Base-by-base conservation (phyloP, 1,140 invertebrate genomes). In the Drosophila gunungcola region DNA sequence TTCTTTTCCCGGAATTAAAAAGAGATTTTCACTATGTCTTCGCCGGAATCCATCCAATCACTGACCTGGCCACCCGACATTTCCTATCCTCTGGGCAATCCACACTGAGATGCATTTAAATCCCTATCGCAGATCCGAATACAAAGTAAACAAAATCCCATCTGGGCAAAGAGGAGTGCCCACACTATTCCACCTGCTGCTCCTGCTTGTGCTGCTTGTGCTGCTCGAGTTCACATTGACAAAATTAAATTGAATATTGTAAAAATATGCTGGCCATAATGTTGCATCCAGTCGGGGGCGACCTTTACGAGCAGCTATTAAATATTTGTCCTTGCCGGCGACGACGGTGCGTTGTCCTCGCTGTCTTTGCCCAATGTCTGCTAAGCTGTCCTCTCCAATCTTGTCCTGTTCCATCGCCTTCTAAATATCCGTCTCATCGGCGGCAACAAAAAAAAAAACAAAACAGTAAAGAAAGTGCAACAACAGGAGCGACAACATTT, bases 241-340 rank as follows among this genome's bases (percentile, higher is more conserved):
- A 69, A 83, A 88, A 89, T 86, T 80, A 89, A 86, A 86, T 89
- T 79, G 79, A 89, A 86, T 88, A 88, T 76, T 79, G 80, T 79
- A 89, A 73, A 86, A 88, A 89, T 88, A 88, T 88, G 83, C 81
- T 88, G 78, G 79, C 74, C 78, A 81, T 88, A 88, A 86, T 86
- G 83, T 60, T 78, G 53, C 68, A 64, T 41, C 45, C 60, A 46
- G 16, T 58, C 62, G 51, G 57, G 53, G 68, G 54, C 65, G 73
- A 61, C 70, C 60, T 51, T 63, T 69, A 80, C 79, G 56, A 89
- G 60, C 67, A 45, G 73, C 84, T 78, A 83, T 86, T 89, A 83
- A 86, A 86, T 86, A 76, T 82, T 78, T 85, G 78, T 65, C 67
- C 82, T 76, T 67, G 61, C 53, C 43, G 45, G 53, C 56, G 78